phyloP scores from a whole-genome alignment of 2,797 vertebrate species.

The Microctenopoma lineatum region DNA sequence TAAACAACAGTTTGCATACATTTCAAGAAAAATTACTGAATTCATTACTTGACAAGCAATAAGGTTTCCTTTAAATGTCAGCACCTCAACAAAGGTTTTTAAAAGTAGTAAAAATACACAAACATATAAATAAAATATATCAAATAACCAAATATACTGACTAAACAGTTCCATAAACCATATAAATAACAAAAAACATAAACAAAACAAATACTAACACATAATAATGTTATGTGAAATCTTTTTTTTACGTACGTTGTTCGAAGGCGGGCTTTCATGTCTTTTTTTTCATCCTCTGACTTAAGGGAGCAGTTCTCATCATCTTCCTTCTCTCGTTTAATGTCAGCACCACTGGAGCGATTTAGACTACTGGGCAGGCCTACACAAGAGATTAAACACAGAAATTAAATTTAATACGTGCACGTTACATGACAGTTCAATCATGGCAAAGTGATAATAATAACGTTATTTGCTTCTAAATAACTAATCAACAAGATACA shows the following conservation, averaged over 20 bases:
- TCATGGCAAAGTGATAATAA: too few relatives aligned
- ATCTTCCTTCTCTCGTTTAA: constrained; percentile 95
- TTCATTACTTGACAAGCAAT: constrained; percentile 11
- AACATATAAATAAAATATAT: not conserved
- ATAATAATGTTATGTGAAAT: not conserved
- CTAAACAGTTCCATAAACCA: not conserved
- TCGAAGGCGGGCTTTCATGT: constrained; percentile 85
- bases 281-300: constrained; percentile 95
- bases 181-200: not conserved
- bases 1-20: constrained; percentile 72
- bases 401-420: not conserved
- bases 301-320: constrained; percentile 90
- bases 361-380: constrained; percentile 81
- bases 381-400: constrained; percentile 36
- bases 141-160: not conserved
- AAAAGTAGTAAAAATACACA: not conserved
- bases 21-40: constrained; percentile 41
- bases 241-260: constrained; percentile 73
- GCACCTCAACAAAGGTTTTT: not conserved
- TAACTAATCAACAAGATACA: too few relatives aligned
- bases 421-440: not conserved
- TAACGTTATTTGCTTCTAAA: too few relatives aligned
- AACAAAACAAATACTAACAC: not conserved
- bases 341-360: constrained; percentile 79
- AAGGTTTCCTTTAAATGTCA: not conserved